Base-by-base conservation (phyloP, 2,797 vertebrate species). In the Pempheris klunzingeri region DNA sequence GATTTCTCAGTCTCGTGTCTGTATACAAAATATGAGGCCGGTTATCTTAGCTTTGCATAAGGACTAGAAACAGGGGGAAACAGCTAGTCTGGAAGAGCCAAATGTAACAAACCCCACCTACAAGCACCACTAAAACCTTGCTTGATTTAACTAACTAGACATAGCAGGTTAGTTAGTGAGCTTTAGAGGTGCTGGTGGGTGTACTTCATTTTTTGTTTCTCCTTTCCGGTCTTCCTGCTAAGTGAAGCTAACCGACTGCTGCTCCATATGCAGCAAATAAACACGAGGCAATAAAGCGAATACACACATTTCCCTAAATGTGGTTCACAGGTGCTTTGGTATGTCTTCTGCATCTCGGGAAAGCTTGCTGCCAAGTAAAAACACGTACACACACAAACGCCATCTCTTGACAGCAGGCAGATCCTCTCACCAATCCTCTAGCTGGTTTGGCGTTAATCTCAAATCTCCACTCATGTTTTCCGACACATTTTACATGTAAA, bases 401-500 rank as follows among this genome's bases (percentile, higher is more conserved):
- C 36, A 32, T 38, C 50, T 53, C 61, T 47, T 20, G 0, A 46
- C 30, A 49, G 44, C 53, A 49, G 69, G 36, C 17, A 49, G 26
- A 61, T 65, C 62, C 44, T 63, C 30, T n/a, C 10, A 59, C 62
- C 30, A 13, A 44, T 44, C 43, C 15, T 20, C 22, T 18, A 32
- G 41, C 46, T 28, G 39, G 12, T 24, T 57, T 53, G 52, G 14
- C 36, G 60, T 46, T 57, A 39, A 60, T 71, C 41, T 60, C 14
- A 12, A 60, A 49, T 57, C 47, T 78, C 55, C 43, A 12, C 47
- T 39, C 13, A 14, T 28, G 26, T 50, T 62, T 66, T 58, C 28
- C 1, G 20, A 68, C 60, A 72, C 66, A 64, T 79, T 74, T 32
- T 32, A 17, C 14, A 54, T 43, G 52, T 20, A 38, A 62, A 72